phyloP scores from a whole-genome alignment of 2,113 vertebrate species.

The Vidua chalybeata region DNA sequence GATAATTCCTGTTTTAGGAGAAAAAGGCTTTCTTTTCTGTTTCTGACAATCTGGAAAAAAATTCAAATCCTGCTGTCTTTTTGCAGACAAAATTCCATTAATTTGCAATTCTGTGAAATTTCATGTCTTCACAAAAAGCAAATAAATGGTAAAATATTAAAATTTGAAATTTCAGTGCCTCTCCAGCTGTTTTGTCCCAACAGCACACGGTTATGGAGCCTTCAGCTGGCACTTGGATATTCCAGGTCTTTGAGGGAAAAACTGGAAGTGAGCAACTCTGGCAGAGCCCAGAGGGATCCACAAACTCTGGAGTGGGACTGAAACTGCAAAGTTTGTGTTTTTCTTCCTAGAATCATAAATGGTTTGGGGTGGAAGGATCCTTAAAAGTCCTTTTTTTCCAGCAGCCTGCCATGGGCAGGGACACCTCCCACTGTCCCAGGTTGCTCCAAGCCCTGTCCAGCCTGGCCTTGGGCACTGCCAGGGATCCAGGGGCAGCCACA shows the following conservation, averaged over 20 bases:
- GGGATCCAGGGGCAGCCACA: neutral
- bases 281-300: neutral
- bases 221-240: neutral
- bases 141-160: neutral
- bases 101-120: neutral
- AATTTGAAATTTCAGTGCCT: neutral
- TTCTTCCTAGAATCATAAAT: fast-evolving
- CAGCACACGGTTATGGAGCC: fast-evolving
- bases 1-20: neutral
- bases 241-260: neutral
- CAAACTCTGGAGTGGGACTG: neutral
- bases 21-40: neutral
- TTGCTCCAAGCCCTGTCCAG: neutral
- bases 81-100: neutral
- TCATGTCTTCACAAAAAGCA: neutral
- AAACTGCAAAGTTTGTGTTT: neutral
- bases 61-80: neutral
- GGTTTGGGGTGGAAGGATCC: neutral
- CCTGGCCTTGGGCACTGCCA: neutral
- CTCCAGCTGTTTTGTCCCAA: neutral
- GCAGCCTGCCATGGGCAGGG: neutral
- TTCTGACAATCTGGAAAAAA: neutral
- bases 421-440: neutral
- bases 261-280: fast-evolving
- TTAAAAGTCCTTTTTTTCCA: neutral